Evolutionary conservation across 2,888 invertebrate species (phyloP).

Genomic region (Stenchaetothrips biformis): DNA sequence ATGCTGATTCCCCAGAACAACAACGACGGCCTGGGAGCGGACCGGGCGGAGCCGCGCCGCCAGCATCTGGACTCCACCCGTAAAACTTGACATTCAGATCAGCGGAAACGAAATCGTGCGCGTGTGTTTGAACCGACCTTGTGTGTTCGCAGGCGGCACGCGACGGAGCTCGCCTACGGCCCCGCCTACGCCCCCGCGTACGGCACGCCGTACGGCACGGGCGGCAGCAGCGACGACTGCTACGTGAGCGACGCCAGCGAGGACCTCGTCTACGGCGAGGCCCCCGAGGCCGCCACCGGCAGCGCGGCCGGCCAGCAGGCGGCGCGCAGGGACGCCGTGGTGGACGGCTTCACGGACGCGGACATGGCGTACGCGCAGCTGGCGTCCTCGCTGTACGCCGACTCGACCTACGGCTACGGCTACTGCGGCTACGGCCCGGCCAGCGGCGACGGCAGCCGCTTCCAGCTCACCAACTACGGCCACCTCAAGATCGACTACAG

Average conservation of each 20-base stretch:
- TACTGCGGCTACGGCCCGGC: conserved; percentile 39
- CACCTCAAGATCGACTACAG: conserved; percentile 43
- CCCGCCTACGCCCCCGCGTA: too few species aligned
- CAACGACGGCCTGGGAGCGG: background rate
- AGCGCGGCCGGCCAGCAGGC: background rate
- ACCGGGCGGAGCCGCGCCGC: background rate
- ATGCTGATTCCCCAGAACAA: background rate
- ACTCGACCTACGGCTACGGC: conserved; percentile 42
- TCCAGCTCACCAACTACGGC: conserved; percentile 43
- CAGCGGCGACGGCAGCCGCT: conserved; percentile 38
- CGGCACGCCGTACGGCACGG: conserved; percentile 25
- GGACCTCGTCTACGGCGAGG: conserved; percentile 10
- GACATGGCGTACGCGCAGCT: conserved; percentile 17
- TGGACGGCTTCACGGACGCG: conserved; percentile 19
- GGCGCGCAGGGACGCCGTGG: conserved; percentile 6
- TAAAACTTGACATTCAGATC: too few species aligned
- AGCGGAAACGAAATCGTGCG: too few species aligned
- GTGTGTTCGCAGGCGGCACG: background rate
- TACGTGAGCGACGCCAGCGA: conserved; percentile 32
- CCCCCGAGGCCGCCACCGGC: background rate
- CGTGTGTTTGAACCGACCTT: background rate
- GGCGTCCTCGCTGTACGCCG: conserved; percentile 41
- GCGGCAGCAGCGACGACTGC: conserved; percentile 29
- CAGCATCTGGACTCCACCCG: background rate
- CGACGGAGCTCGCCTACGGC: background rate